Evolutionary conservation across 2,113 vertebrate species (phyloP), one percentile per base, ranked within the genome.

Genomic region (Zapus hudsonius): DNA sequence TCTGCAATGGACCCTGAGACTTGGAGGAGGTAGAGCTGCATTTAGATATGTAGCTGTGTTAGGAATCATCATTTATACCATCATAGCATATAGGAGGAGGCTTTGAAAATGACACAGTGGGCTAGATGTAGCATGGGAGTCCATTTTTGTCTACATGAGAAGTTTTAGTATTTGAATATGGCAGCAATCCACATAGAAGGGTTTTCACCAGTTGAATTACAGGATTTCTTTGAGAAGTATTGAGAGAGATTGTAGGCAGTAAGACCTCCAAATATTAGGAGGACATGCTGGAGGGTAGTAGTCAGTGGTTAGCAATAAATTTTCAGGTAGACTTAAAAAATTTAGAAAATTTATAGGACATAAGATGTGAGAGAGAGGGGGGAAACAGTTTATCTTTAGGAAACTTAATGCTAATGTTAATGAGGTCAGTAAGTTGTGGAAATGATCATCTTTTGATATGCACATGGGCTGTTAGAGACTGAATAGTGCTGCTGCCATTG

Each of bases 331-430:
- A 88, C 3, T 78, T 88, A 22, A 85, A 72, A 15, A 40, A 84
- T 36, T 63, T 93, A n/a, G 38, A 66, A 83, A 84, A 86, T 89
- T 59, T 64, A 59, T 74, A 79, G 36, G 47, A 47, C 47, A 47
- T 47, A 47, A 47, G 47, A 12, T 7, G 47, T 0, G 7, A 72
- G 27, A 78, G 33, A 94, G 47, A 84, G 31, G 69, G 42, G 90
- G 69, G 67, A 52, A 33, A 79, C 38, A 92, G 40, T 88, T 92
- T 89, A 59, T 93, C 40, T 92, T 91, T 87, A 17, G 74, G 13
- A 47, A 84, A 2, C 59, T 95, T n/a, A n/a, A n/a, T n/a, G n/a
- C n/a, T n/a, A n/a, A n/a, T n/a, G n/a, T n/a, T n/a, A n/a, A n/a
- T n/a, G n/a, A 40, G 73, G 7, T 95, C 74, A 79, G 44, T 84